These are phyloP conservation scores for Eptesicus fuscus DNA, from an alignment of 2,113 vertebrate species.

Conservation along the genomic window DNA sequence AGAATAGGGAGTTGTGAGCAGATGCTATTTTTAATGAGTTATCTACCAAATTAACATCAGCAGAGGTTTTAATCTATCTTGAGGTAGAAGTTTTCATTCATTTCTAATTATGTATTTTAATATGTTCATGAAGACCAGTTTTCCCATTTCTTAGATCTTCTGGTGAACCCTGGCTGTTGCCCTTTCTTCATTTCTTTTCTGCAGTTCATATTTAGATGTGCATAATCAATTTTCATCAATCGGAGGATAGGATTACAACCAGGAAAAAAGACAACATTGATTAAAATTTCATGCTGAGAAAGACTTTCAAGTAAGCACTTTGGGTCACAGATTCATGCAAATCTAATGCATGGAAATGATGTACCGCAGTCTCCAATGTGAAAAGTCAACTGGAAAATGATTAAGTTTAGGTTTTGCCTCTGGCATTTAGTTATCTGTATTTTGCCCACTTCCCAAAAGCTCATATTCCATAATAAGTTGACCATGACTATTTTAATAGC, in stretches of 20 bases:
- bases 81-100: background rate
- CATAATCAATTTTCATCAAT: background rate
- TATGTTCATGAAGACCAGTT: background rate
- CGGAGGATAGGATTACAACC: background rate
- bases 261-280: background rate
- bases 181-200: background rate
- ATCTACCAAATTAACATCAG: background rate
- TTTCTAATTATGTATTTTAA: background rate
- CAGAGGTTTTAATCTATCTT: background rate
- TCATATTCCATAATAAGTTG: background rate
- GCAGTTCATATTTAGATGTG: background rate
- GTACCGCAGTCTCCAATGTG: background rate
- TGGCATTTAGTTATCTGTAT: background rate
- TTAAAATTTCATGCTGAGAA: conserved; percentile 17
- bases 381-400: conserved; percentile 6
- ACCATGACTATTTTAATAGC: background rate
- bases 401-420: background rate
- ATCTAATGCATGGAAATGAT: background rate
- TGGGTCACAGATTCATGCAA: background rate
- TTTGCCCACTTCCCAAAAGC: background rate
- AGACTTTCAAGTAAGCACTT: background rate
- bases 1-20: background rate
- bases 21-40: background rate
- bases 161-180: background rate
- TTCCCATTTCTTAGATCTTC: background rate